Evolutionary conservation across 2,888 invertebrate species (phyloP).

Genomic region (Priapulus caudatus): DNA sequence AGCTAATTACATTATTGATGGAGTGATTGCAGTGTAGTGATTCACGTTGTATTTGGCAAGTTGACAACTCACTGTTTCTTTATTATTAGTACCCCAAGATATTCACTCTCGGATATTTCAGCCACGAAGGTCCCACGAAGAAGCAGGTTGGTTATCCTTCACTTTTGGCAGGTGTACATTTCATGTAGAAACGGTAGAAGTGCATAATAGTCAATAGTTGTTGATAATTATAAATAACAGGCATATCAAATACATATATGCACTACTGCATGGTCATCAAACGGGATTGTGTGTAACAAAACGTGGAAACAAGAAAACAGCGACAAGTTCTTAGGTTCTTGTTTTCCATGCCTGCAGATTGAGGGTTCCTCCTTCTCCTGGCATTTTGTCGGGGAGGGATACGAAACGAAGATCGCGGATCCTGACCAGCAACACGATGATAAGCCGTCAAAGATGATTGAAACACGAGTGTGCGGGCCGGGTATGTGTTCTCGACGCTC

Average conservation of each 20-base stretch:
- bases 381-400: conserved; percentile 63
- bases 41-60: too few relatives aligned
- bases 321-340: conserved; percentile 35
- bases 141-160: too few relatives aligned
- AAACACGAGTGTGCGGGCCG: conserved; percentile 50
- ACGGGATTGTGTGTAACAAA: not conserved
- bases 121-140: conserved; percentile 47
- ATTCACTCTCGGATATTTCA: conserved; percentile 58
- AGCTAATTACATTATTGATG: too few relatives aligned
- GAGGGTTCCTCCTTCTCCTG: conserved; percentile 51
- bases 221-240: not conserved
- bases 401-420: conserved; percentile 51
- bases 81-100: conserved; percentile 49
- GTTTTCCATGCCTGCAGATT: too few relatives aligned
- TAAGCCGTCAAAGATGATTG: conserved; percentile 52
- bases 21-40: too few relatives aligned
- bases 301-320: not conserved
- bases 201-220: conserved; percentile 28
- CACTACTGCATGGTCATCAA: too few relatives aligned
- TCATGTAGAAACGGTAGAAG: too few relatives aligned
- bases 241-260: not conserved
- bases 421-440: conserved; percentile 46
- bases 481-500: too few relatives aligned
- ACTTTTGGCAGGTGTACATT: too few relatives aligned
- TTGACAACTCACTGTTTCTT: conserved; percentile 15